Base-by-base conservation (phyloP, 2,113 vertebrate genomes). In the Aptenodytes patagonicus region DNA sequence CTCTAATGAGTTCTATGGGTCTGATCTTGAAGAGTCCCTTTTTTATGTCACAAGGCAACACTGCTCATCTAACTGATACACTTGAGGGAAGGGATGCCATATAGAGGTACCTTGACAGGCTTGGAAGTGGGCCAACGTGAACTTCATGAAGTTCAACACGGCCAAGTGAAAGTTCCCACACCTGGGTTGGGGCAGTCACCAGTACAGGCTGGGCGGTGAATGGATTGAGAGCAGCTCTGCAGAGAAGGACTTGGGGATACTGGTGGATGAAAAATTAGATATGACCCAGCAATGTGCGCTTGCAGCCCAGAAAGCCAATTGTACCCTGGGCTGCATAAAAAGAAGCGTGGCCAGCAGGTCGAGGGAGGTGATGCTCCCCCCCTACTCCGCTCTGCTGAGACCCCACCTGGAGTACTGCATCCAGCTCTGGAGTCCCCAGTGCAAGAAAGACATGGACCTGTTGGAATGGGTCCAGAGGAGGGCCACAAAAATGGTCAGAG, bases 371-470 rank as follows among this genome's bases (percentile, higher is more conserved):
- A 66, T 68, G 10, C 17, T 66, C 3, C 25, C 20, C 9, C 26
- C 82, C 31, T 57, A 6, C 21, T 51, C n/a, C 0, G 1, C 17
- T 57, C 44, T 66, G 5, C 2, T 44, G 36, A 73, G 24, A 47
- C 8, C 24, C 8, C 8, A 20, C 10, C 21, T 21, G 17, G 6
- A 60, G 22, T 60, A 13, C n/a, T 40, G 13, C 0, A 0, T 34
- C 44, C 29, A 26, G 29, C n/a, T 60, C n/a, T 83, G 65, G 42
- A 26, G n/a, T 7, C 21, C 8, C 5, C 28, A 47, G 19, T 6
- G 65, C 10, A 49, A 11, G 40, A 71, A n/a, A 34, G 34, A n/a
- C 10, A 31, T 7, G 24, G 22, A 55, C 8, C 18, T 64, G 8
- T 40, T n/a, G 22, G 28, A 80, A 9, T 0, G 1, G 18, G 28